Evolutionary conservation across 1,140 invertebrate genomes (phyloP).

Genomic region (Hypsibius dujardini): DNA sequence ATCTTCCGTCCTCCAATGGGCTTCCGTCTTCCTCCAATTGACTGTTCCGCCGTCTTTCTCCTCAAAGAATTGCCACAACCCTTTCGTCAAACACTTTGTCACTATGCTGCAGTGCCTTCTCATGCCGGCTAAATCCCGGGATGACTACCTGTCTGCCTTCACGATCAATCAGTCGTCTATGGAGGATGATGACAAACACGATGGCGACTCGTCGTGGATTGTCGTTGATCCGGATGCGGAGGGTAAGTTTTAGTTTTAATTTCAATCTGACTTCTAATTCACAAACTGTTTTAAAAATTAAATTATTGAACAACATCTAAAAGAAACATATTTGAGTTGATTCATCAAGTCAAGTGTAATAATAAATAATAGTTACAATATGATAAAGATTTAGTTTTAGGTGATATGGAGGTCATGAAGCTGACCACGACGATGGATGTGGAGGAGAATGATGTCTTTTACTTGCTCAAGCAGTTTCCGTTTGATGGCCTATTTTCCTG

Average conservation of each 20-base stretch:
- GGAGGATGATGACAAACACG: conserved; percentile 12
- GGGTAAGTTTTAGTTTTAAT: too few species aligned
- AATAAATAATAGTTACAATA: too few species aligned
- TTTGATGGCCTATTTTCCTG: neutral
- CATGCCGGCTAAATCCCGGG: neutral
- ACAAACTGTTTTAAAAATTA: too few species aligned
- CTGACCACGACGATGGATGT: neutral
- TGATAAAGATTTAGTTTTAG: too few species aligned
- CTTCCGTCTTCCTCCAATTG: neutral
- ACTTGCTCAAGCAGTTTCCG: neutral
- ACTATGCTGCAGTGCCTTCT: neutral
- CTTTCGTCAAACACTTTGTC: conserved; percentile 7
- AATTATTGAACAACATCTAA: too few species aligned
- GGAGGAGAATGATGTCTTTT: conserved; percentile 8
- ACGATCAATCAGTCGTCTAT: neutral
- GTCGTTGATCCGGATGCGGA: conserved; percentile 11
- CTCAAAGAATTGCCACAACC: neutral
- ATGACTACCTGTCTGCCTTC: neutral
- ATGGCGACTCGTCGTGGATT: neutral
- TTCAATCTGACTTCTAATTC: too few species aligned
- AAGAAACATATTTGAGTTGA: too few species aligned
- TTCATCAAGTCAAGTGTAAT: too few species aligned
- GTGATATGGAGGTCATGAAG: too few species aligned
- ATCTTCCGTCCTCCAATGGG: neutral
- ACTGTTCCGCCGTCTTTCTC: neutral